A percentile compares a stretch with the other conserved stretches of the same genome.
phyloP scores from a whole-genome alignment of 2,888 invertebrate genomes.

The Papilio demoleus region DNA sequence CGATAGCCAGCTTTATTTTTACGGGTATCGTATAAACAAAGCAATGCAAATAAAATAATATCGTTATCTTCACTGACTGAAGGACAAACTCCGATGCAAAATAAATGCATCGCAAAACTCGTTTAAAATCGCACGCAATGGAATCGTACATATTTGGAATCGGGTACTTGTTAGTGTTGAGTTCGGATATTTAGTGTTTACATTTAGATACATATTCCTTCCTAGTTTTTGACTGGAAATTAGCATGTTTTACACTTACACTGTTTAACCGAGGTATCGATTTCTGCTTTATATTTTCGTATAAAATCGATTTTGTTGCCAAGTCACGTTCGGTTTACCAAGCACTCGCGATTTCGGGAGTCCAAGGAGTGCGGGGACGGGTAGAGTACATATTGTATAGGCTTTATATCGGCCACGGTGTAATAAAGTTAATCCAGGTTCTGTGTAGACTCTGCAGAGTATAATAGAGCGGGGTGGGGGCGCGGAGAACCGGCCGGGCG shows the following conservation, averaged over 20 bases:
- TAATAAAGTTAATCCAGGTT: conserved; percentile 78
- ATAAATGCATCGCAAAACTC: conserved; percentile 40
- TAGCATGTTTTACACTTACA: conserved; percentile 42
- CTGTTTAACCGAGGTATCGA: conserved; percentile 47
- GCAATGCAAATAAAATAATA: conserved; percentile 41
- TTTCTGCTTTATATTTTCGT: conserved; percentile 43
- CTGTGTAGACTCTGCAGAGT: conserved; percentile 71
- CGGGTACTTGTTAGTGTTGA: conserved; percentile 28
- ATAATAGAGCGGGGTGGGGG: conserved; percentile 59
- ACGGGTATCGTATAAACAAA: conserved; percentile 55
- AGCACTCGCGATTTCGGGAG: conserved; percentile 55
- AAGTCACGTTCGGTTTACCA: conserved; percentile 66
- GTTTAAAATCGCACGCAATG: conserved; percentile 29
- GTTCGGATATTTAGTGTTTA: conserved; percentile 39
- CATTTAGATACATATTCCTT: conserved; percentile 10
- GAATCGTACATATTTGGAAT: not conserved
- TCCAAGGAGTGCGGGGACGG: conserved; percentile 52
- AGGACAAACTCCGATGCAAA: conserved; percentile 50
- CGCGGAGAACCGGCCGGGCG: conserved; percentile 60
- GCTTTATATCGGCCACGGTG: conserved; percentile 66
- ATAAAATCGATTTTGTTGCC: conserved; percentile 64
- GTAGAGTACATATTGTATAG: conserved; percentile 54
- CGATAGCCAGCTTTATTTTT: conserved; percentile 51
- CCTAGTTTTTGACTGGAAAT: conserved; percentile 33
- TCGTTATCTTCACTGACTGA: conserved; percentile 55